These are phyloP conservation scores for Chunga burmeisteri DNA, from an alignment of 2,113 vertebrate species.

Conservation along the genomic window DNA sequence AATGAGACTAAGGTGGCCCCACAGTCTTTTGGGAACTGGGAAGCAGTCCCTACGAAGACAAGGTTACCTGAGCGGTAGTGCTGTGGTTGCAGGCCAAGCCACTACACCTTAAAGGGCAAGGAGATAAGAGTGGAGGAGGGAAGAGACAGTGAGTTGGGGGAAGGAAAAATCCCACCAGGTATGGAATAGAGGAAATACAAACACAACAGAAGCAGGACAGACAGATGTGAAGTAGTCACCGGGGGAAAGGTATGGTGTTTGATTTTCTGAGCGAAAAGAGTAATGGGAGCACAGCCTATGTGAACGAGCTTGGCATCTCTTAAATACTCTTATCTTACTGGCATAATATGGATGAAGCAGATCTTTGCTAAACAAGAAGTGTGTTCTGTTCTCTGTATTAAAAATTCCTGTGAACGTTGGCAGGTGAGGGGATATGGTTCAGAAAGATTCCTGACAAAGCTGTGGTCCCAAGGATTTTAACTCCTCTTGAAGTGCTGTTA, in stretches of 20 bases:
- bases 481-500: neutral
- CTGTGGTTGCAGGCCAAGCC: neutral
- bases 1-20: neutral
- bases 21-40: neutral
- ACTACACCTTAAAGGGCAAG: neutral
- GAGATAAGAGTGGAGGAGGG: neutral
- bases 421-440: fast-evolving
- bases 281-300: neutral
- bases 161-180: neutral
- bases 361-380: neutral
- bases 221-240: neutral
- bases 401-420: neutral
- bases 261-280: neutral
- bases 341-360: fast-evolving
- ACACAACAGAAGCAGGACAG: neutral
- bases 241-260: neutral
- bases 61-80: neutral
- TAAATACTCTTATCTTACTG: neutral
- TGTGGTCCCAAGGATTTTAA: neutral
- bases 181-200: neutral
- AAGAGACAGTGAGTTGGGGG: neutral
- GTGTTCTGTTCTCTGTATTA: neutral
- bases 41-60: neutral
- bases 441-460: neutral
- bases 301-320: neutral